phyloP scores from a whole-genome alignment of 2,113 vertebrate species.

The Stigmatopora nigra region DNA sequence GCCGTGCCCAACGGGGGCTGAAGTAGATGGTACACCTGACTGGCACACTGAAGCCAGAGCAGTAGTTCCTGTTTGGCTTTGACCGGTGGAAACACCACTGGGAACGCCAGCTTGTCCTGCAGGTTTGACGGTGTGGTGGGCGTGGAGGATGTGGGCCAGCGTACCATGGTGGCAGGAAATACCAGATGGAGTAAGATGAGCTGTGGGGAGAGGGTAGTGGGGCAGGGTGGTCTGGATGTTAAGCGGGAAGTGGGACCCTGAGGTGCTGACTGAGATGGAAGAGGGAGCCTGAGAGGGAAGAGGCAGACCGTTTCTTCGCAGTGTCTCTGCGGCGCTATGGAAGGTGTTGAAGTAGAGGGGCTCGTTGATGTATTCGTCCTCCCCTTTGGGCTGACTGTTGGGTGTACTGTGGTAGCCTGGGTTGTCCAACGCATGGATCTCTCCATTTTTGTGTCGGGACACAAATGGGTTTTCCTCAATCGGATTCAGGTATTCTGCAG shows the following conservation, averaged over 20 bases:
- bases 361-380: conserved; percentile 90
- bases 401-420: conserved; percentile 84
- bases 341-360: conserved; percentile 94
- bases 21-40: conserved; percentile 37
- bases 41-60: conserved; percentile 47
- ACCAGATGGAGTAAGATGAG: conserved; percentile 55
- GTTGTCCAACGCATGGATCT: conserved; percentile 88
- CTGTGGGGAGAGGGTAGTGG: conserved; percentile 56
- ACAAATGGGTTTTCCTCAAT: conserved; percentile 97
- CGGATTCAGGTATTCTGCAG: conserved; percentile 84
- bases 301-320: conserved; percentile 79
- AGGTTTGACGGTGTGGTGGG: conserved; percentile 47
- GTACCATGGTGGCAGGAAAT: conserved; percentile 56
- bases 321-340: conserved; percentile 73
- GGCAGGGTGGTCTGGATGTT: conserved; percentile 62
- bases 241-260: conserved; percentile 56
- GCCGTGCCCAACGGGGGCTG: conserved; percentile 48
- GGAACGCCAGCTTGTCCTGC: conserved; percentile 43
- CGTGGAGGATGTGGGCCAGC: conserved; percentile 51
- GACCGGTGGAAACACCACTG: conserved; percentile 27
- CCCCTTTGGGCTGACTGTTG: conserved; percentile 76
- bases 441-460: conserved; percentile 83
- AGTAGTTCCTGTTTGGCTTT: conserved; percentile 47
- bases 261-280: conserved; percentile 44
- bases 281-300: conserved; percentile 47